Conservation (phyloP, 2,797 vertebrate species). For the Sparidentex hasta region DNA sequence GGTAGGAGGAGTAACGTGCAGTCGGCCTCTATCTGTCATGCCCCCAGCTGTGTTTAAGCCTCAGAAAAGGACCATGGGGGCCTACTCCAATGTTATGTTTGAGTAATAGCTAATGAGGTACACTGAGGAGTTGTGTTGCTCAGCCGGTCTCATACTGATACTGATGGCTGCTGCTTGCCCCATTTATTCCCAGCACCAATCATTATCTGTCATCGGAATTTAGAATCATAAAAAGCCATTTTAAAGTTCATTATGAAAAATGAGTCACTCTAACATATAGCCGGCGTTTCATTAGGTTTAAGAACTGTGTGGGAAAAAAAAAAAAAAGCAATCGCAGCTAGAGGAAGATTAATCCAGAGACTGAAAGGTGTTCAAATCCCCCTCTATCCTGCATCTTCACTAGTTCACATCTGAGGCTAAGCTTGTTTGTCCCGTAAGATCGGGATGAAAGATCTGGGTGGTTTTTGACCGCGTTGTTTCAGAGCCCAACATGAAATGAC, state of each 20-base stretch:
- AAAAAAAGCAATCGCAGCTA: conserved; percentile 50
- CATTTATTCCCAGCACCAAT: conserved; percentile 57
- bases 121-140: conserved; percentile 50
- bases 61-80: conserved; percentile 49
- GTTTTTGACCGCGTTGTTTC: conserved; percentile 61
- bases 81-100: conserved; percentile 43
- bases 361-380: conserved; percentile 67
- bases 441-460: conserved; percentile 60
- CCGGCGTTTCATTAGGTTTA: conserved; percentile 57
- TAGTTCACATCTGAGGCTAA: conserved; percentile 61
- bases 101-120: conserved; percentile 56
- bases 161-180: conserved; percentile 41
- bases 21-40: conserved; percentile 60
- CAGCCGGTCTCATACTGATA: conserved; percentile 33
- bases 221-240: conserved; percentile 55
- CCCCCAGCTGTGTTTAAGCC: conserved; percentile 56
- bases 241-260: conserved; percentile 61
- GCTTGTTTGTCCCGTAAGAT: conserved; percentile 54
- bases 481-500: conserved; percentile 57
- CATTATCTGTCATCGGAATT: conserved; percentile 57
- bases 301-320: conserved; percentile 30
- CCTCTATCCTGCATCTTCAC: conserved; percentile 41
- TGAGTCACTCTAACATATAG: conserved; percentile 37
- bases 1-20: conserved; percentile 60
- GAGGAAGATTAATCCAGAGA: conserved; percentile 64